Percentiles rank a stretch among this genome's conserved stretches.
Evolutionary conservation across 2,113 vertebrate genomes (phyloP).

Genomic region (Arizona elegans): DNA sequence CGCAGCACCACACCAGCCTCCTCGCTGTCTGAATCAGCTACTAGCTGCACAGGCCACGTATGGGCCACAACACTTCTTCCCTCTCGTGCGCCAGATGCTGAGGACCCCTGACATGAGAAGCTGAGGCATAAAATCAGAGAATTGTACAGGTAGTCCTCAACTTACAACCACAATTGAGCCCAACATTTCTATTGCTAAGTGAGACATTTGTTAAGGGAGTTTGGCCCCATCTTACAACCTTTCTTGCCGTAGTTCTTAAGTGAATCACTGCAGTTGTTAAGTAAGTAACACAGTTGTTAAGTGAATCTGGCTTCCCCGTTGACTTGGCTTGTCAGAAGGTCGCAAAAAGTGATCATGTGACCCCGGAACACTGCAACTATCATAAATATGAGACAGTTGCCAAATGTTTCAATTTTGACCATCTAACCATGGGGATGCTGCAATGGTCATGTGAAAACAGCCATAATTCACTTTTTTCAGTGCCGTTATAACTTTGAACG

Average conservation of each 20-base stretch:
- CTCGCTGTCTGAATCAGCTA: too few relatives aligned
- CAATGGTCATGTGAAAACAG: background rate
- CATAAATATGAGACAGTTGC: background rate
- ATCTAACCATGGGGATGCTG: background rate
- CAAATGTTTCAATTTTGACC: background rate
- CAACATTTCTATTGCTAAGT: background rate
- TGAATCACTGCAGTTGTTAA: background rate
- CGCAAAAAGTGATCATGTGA: background rate
- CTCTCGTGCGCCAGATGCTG: background rate
- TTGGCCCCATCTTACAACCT: background rate
- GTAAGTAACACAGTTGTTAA: too few relatives aligned
- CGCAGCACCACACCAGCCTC: too few relatives aligned
- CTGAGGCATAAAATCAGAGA: background rate
- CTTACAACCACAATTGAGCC: background rate
- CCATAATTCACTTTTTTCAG: too few relatives aligned
- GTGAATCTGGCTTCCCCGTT: background rate
- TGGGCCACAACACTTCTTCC: too few relatives aligned
- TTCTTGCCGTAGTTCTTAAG: background rate
- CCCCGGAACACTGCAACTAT: background rate
- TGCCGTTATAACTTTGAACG: too few relatives aligned
- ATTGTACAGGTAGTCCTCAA: background rate
- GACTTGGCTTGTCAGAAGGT: background rate
- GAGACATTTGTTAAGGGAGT: background rate
- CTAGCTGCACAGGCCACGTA: accelerated
- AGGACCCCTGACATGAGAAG: background rate